Evolutionary conservation across 2,888 invertebrate genomes (phyloP).

Genomic region (Dicyrtomina minuta): DNA sequence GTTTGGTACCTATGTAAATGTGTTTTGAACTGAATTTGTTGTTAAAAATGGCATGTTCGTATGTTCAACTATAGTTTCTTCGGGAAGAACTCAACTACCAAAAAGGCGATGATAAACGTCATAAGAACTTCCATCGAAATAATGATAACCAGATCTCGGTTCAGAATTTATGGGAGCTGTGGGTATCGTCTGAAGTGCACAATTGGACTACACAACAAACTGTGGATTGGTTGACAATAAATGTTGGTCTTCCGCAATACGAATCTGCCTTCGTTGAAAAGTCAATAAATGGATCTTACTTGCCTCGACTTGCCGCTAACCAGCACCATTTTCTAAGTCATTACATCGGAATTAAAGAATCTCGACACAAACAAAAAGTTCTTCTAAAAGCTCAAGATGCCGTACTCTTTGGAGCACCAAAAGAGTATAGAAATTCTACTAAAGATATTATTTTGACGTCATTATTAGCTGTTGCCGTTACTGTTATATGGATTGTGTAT

Average conservation of each 20-base stretch:
- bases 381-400: conserved; percentile 98
- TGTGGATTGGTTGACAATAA: conserved; percentile 85
- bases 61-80: conserved; percentile 69
- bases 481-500: conserved; percentile 88
- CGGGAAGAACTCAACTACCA: conserved; percentile 94
- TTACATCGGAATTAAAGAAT: conserved; percentile 92
- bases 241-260: conserved; percentile 93
- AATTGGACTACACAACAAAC: conserved; percentile 98
- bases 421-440: conserved; percentile 78
- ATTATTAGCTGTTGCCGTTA: conserved; percentile 76
- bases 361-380: conserved; percentile 95
- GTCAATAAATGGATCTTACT: conserved; percentile 82
- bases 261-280: conserved; percentile 79
- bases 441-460: conserved; percentile 87
- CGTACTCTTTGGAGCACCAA: conserved; percentile 95
- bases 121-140: conserved; percentile 91
- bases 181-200: conserved; percentile 89
- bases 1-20: neutral
- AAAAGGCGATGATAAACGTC: conserved; percentile 86
- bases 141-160: conserved; percentile 97
- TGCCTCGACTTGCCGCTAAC: conserved; percentile 94
- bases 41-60: neutral
- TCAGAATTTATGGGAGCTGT: conserved; percentile 94
- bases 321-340: conserved; percentile 85
- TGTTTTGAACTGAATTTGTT: neutral